Conservation (phyloP, 2,797 vertebrate genomes). For the Aeoliscus strigatus region DNA sequence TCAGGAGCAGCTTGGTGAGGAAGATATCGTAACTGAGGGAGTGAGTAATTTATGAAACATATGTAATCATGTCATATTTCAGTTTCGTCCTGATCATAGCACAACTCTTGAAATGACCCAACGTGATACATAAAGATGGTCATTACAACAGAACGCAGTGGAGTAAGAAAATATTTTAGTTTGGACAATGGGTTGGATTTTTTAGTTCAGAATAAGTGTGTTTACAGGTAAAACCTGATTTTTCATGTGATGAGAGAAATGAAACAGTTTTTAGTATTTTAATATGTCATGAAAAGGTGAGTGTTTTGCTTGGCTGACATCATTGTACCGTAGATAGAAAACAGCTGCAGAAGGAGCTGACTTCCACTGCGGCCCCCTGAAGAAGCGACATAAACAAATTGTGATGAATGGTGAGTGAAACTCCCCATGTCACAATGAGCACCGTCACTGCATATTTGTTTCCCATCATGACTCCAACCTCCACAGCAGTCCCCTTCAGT, state of each 20-base stretch:
- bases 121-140: too few relatives aligned
- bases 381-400: slow-evolving; percentile 65
- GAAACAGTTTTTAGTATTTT: too few relatives aligned
- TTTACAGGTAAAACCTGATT: too few relatives aligned
- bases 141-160: too few relatives aligned
- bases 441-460: slow-evolving; percentile 73
- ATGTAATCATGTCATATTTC: not conserved
- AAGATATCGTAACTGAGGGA: slow-evolving; percentile 11
- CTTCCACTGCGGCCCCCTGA: slow-evolving; percentile 39
- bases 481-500: slow-evolving; percentile 53
- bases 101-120: not conserved
- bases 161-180: too few relatives aligned
- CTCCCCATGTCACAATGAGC: slow-evolving; percentile 62
- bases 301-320: too few relatives aligned
- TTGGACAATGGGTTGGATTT: too few relatives aligned
- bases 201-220: too few relatives aligned
- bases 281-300: too few relatives aligned
- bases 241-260: too few relatives aligned
- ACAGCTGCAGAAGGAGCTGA: slow-evolving; percentile 43
- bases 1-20: slow-evolving; percentile 7
- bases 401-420: slow-evolving; percentile 70
- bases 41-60: slow-evolving; percentile 8
- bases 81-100: not conserved
- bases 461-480: slow-evolving; percentile 63
- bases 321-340: slow-evolving; percentile 48